Base-by-base conservation (phyloP, 2,113 vertebrate genomes). In the Patagioenas fasciata region DNA sequence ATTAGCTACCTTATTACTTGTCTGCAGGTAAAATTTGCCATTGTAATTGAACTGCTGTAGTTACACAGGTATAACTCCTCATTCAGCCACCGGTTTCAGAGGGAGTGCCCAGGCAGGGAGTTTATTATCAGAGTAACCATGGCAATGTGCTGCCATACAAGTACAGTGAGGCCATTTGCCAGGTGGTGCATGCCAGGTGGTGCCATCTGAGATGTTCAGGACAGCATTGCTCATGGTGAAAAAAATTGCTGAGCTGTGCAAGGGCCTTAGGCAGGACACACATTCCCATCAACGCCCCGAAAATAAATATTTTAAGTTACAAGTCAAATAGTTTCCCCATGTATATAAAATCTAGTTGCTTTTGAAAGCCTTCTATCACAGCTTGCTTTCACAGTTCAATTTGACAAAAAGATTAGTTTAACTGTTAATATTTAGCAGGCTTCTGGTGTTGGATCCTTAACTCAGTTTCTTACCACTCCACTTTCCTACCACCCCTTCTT, bases 221-320 rank as follows among this genome's bases (percentile, higher is more conserved):
- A 88, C 64, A 73, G 51, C 77, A 16, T n/a, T 67, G 80, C 65
- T 89, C 34, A 11, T 2, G 8, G 61, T 78, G 23, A 44, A 80
- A 94, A 73, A 75, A 58, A 66, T 20, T 38, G 31, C 69, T 1
- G 4, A 64, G 89, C 53, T 89, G 73, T 78, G 75, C 80, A 80
- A 91, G 73, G 51, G 48, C 89, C 44, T 86, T 60, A 64, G 86
- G 95, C 89, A 81, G 77, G 77, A 66, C 69, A 71, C 77, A 40
- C 32, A 19, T 96, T 92, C 94, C 69, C 94, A 85, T 78, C 72
- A 48, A 44, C 56, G 36, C 77, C 77, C 73, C 87, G 57, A 91
- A 95, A 96, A 92, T 36, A 92, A 93, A 91, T 73, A 84, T 89
- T 93, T 86, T 78, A 91, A 81, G 53, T 92, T 48, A 15, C 18